Conservation (phyloP, 2,113 vertebrate genomes). For the Centropus unirufus region DNA sequence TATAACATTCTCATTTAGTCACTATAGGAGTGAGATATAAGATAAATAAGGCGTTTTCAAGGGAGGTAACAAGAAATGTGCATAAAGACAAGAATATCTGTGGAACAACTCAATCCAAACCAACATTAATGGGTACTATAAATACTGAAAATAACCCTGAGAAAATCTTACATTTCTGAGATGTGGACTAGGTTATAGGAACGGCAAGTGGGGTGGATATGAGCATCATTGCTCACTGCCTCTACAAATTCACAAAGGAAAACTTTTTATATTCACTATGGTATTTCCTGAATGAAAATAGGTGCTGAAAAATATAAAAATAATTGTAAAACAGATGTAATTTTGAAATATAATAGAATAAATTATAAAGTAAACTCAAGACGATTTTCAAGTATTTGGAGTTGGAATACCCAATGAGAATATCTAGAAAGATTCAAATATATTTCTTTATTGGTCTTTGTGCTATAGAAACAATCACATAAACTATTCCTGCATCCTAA, state of each 20-base stretch:
- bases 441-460: neutral
- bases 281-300: neutral
- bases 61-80: neutral
- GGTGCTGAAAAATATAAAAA: neutral
- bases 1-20: neutral
- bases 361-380: neutral
- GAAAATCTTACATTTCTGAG: accelerated
- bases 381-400: neutral
- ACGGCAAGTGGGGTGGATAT: neutral
- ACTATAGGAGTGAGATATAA: neutral
- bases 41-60: neutral
- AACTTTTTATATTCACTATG: neutral
- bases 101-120: neutral
- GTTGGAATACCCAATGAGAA: neutral
- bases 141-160: neutral
- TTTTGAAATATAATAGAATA: neutral
- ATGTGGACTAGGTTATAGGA: neutral
- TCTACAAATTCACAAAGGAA: neutral
- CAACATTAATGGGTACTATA: neutral
- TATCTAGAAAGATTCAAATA: neutral
- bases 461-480: neutral
- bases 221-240: neutral
- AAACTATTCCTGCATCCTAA: accelerated
- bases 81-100: neutral
- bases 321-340: neutral